These are phyloP conservation scores for Trematocara caparti DNA, from an alignment of 2,797 vertebrate genomes.

Conservation along the genomic window DNA sequence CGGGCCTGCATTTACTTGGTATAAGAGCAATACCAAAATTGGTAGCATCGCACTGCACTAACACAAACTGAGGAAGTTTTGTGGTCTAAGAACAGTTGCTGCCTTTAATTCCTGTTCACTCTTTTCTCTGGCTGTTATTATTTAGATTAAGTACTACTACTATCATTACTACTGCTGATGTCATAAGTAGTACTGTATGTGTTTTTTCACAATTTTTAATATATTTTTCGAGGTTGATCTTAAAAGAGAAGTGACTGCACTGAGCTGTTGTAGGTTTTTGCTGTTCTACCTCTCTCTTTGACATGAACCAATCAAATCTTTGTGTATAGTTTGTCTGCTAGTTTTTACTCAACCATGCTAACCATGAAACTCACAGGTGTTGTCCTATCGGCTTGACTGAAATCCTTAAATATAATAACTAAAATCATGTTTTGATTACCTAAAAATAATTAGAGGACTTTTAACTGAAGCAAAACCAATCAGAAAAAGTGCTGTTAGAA, in stretches of 20 bases:
- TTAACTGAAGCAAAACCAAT: accelerated
- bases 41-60: background rate
- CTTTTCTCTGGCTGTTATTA: background rate
- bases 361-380: background rate
- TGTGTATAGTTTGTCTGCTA: background rate
- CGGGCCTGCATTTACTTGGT: background rate
- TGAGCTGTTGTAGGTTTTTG: background rate
- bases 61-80: background rate
- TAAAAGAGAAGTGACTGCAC: background rate
- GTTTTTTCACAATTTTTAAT: background rate
- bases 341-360: background rate
- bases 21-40: background rate
- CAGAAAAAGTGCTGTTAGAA: background rate
- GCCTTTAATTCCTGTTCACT: background rate
- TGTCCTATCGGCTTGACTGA: background rate
- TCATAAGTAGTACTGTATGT: background rate
- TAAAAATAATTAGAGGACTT: background rate
- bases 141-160: background rate
- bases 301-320: background rate
- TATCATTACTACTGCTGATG: background rate
- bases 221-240: background rate
- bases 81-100: background rate
- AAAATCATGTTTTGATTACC: background rate
- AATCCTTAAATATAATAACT: background rate
- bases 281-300: background rate